Evolutionary conservation across 2,113 vertebrate genomes (phyloP).

Genomic region (Podarcis cretensis): DNA sequence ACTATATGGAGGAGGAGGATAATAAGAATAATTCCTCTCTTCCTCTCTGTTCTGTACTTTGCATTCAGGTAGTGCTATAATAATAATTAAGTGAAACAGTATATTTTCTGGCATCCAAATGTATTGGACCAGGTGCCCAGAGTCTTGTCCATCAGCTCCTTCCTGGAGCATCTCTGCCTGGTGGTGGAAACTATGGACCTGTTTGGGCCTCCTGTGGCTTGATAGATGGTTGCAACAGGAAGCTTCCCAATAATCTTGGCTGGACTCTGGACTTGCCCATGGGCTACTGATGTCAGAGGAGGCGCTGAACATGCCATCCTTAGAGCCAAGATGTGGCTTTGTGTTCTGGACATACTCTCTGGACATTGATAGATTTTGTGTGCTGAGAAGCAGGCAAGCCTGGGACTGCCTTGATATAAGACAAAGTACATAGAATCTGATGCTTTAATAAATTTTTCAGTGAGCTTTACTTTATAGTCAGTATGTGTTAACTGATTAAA

Average conservation of each 20-base stretch:
- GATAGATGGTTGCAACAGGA: conserved; percentile 3
- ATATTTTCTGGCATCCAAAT: background rate
- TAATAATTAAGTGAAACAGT: background rate
- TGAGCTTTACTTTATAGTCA: background rate
- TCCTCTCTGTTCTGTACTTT: no score
- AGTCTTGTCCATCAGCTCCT: conserved; percentile 79
- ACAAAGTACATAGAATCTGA: background rate
- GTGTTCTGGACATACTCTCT: no score
- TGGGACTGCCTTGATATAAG: no score
- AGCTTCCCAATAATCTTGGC: background rate
- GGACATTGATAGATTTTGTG: no score
- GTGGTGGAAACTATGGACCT: conserved; percentile 83
- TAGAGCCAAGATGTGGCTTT: no score
- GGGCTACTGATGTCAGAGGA: background rate
- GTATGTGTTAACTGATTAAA: background rate
- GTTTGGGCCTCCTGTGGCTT: conserved; percentile 75
- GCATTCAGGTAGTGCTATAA: no score
- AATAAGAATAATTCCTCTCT: no score
- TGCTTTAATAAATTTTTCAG: background rate
- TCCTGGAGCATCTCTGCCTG: conserved; percentile 84
- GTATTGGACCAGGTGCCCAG: no score
- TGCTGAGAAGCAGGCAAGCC: no score
- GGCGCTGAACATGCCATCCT: background rate
- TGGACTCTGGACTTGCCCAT: background rate
- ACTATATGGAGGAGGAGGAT: no score